These are phyloP conservation scores for Boloria selene DNA, from an alignment of 2,888 invertebrate genomes.

Conservation along the genomic window DNA sequence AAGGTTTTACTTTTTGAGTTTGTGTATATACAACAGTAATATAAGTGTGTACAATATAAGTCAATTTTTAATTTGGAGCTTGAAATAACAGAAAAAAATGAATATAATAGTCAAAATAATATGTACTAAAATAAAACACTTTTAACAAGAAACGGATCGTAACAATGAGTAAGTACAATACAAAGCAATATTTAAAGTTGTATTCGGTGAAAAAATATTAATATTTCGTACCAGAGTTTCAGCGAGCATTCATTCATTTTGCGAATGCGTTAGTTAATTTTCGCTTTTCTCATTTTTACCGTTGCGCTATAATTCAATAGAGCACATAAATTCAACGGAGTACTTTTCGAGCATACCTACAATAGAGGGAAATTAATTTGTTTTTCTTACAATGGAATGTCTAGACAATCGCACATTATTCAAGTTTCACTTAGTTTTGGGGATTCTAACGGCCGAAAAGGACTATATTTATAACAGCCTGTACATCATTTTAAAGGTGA, in stretches of 20 bases:
- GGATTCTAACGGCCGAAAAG: constrained; percentile 70
- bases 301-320: constrained; percentile 68
- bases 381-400: constrained; percentile 80
- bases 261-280: constrained; percentile 59
- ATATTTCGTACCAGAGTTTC: constrained; percentile 35
- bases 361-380: constrained; percentile 77
- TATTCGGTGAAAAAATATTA: constrained; percentile 31
- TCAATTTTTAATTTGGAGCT: too few species aligned
- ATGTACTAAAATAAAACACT: constrained; percentile 9
- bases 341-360: constrained; percentile 69
- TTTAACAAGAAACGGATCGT: constrained; percentile 3
- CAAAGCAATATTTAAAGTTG: constrained; percentile 18
- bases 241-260: constrained; percentile 42
- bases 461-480: constrained; percentile 56
- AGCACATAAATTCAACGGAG: constrained; percentile 70
- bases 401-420: constrained; percentile 80
- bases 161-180: constrained; percentile 9
- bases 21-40: too few species aligned
- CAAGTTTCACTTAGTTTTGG: constrained; percentile 76
- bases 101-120: not conserved
- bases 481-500: constrained; percentile 56
- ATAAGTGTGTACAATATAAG: too few species aligned
- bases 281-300: constrained; percentile 60
- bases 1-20: too few species aligned
- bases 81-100: too few species aligned